These are phyloP conservation scores for Drosophila busckii DNA, from an alignment of 1,140 invertebrate species.

Conservation along the genomic window DNA sequence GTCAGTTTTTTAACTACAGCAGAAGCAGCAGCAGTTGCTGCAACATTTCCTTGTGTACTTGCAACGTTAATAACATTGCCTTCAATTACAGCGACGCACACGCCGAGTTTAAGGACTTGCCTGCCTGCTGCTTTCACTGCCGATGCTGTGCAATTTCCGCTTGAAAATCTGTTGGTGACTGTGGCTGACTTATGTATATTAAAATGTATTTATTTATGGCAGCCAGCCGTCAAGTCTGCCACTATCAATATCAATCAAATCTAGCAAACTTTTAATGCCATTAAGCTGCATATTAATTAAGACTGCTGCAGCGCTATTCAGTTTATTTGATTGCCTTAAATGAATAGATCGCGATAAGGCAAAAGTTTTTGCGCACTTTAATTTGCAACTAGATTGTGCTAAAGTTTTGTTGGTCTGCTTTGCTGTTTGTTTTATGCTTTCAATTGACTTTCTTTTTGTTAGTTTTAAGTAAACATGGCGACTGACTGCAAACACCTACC, in stretches of 20 bases:
- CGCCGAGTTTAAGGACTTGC: slow-evolving; percentile 11
- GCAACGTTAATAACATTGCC: slow-evolving; percentile 50
- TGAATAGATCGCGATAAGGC: slow-evolving; percentile 41
- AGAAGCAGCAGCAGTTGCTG: slow-evolving; percentile 3
- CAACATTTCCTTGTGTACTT: slow-evolving; percentile 32
- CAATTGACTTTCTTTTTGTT: slow-evolving; percentile 41
- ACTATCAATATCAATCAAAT: no score
- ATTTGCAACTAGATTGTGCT: slow-evolving; percentile 16
- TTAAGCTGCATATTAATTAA: no score
- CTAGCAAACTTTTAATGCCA: no score
- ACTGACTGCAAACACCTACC: slow-evolving; percentile 32
- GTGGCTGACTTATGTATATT: slow-evolving; percentile 28
- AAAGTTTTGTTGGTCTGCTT: slow-evolving; percentile 3
- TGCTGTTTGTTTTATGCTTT: slow-evolving; percentile 53
- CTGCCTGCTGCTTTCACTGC: background rate
- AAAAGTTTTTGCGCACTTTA: slow-evolving; percentile 29
- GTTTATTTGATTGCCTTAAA: slow-evolving; percentile 24
- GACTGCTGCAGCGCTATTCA: no score
- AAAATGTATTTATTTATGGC: slow-evolving; percentile 4
- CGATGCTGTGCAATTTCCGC: slow-evolving; percentile 33
- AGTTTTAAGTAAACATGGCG: slow-evolving; percentile 52
- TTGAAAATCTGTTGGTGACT: slow-evolving; percentile 23
- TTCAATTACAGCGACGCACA: slow-evolving; percentile 27
- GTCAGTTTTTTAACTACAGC: background rate
- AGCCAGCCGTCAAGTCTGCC: background rate